Evolutionary conservation across 2,113 vertebrate species (phyloP).

Genomic region (Phocoena sinus): DNA sequence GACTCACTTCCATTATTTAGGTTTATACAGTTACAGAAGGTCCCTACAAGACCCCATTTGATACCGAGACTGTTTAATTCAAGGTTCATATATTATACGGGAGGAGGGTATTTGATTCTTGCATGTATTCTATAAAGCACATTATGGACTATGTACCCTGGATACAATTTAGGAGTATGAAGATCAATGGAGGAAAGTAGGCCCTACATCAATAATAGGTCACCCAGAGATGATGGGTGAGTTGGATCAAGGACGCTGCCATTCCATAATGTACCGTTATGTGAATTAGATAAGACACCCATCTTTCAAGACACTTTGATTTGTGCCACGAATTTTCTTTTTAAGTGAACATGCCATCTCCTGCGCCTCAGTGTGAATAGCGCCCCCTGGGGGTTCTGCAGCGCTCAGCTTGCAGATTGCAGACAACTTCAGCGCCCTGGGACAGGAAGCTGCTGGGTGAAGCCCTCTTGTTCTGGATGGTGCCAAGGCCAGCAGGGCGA

Average conservation of each 20-base stretch:
- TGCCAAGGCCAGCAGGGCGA: not conserved
- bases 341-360: too few species aligned
- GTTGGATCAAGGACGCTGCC: not conserved
- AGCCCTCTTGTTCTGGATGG: too few species aligned
- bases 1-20: not conserved
- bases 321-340: not conserved
- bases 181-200: not conserved
- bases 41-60: not conserved
- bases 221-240: not conserved
- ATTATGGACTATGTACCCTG: not conserved
- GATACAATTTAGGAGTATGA: not conserved
- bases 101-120: not conserved
- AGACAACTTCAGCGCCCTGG: rapidly evolving
- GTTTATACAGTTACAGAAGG: not conserved
- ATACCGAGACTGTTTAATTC: not conserved
- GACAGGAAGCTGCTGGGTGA: not conserved
- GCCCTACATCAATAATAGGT: not conserved
- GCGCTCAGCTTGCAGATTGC: not conserved
- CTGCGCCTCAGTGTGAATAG: not conserved
- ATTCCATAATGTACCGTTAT: not conserved
- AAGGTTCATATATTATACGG: not conserved
- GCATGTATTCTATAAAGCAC: not conserved
- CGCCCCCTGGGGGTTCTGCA: not conserved
- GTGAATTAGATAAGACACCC: not conserved
- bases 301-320: not conserved